Base-by-base conservation (phyloP, 64 coral and sea anemone species). In the Montipora efflorescens region DNA sequence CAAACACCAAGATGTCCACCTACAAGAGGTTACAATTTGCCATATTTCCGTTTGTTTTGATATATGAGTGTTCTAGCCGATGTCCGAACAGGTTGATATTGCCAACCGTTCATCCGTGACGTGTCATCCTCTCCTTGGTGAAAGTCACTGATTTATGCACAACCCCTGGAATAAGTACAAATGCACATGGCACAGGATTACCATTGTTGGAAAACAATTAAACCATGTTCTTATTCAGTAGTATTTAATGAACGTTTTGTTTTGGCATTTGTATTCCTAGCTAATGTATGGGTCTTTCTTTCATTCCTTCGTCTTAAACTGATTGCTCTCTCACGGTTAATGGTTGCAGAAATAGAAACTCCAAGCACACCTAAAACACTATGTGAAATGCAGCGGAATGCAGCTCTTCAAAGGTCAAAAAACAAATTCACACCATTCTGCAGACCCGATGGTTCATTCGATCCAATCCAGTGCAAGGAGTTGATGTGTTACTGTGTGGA, bases 401-500 rank as follows among this genome's bases (percentile, higher is more conserved):
- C 76, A 14, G 95, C 92, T 0, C 77, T 94, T 58, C 69, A 83
- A 14, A 66, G 75, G n/a, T 67, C 67, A 12, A 5, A 88, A 76
- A 83, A 89, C 75, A 43, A 79, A 15, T 91, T 97, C 16, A 67
- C 87, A 67, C 92, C 95, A 55, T 76, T 53, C 67, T 97, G 95
- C 77, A 77, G 52, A 43, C 70, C 89, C 4, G 92, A 94, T 69
- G 95, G 95, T 21, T 74, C 94, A 4, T 97, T 85, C 83, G 89
- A 94, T 73, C 68, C 94, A 43, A 88, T 97, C 5, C 95, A 97
- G 79, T 97, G 95, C 57, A 61, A 87, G 78, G 92, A 92, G 21
- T 81, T 94, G 44, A 88, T 87, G 36, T 97, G 95, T 57, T 94
- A 89, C 78, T 97, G 95, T 79, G 95, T 97, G 13, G 89, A 94